Base-by-base conservation (phyloP, 2,113 vertebrate species). In the Phrynocephalus versicolor region DNA sequence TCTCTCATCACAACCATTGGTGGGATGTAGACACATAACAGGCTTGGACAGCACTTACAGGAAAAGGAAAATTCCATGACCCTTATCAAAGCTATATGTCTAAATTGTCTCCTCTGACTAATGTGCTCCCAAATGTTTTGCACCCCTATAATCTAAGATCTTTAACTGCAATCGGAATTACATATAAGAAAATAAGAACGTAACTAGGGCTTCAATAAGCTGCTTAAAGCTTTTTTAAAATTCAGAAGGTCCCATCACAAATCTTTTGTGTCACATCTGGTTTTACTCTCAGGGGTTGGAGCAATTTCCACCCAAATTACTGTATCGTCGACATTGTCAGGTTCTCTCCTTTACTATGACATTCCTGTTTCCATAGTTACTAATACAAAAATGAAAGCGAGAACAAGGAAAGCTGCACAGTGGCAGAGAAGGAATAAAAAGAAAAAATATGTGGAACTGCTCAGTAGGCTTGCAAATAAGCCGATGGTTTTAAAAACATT, bases 331-430 rank as follows among this genome's bases (percentile, higher is more conserved):
- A 69, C 39, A 69, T 85, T 39, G 33, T 70, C 57, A 69, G 21
- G 4, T 69, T 39, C 55, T 79, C 35, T 85, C 37, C 65, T 41
- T 70, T 33, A 60, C 27, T 21, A 25, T 62, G 69, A 79, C 39
- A 80, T 39, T 70, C 77, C 23, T 64, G 39, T 85, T 85, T 73
- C 69, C 77, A 80, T 73, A 60, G 55, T 64, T 73, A 85, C 39
- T 35, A 35, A 21, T 39, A 25, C 23, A 74, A 79, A 23, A 77
- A 79, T 65, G 0, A 55, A 4, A 85, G 35, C 27, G 57, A 3
- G 0, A 35, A 3, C 1, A 57, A 23, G 84, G 79, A 8, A 75
- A 82, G 58, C 0, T 5, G 39, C 65, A 39, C 1, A 35, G 9
- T 81, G 65, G 41, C 70, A 14, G 65, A 25, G 19, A 19, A 57